Evolutionary conservation across 2,797 vertebrate species (phyloP).

Genomic region (Sebastes iracundus): DNA sequence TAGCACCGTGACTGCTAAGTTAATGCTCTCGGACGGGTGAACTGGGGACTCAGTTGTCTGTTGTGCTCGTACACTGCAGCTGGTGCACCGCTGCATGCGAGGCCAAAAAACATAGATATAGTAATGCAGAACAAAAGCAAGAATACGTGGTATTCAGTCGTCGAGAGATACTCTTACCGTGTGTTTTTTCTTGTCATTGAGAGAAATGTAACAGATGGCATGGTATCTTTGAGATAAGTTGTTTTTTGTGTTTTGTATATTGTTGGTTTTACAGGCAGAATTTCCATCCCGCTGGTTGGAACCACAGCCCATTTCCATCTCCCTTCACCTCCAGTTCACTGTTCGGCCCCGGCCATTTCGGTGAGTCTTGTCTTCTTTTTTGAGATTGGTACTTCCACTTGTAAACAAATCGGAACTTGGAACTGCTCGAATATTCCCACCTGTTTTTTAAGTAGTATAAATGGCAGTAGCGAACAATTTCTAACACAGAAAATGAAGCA

Average conservation of each 20-base stretch:
- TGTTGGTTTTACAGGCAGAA: conserved; percentile 49
- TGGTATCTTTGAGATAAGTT: background rate
- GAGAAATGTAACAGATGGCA: background rate
- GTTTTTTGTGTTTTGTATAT: background rate
- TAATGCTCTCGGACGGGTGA: too few species aligned
- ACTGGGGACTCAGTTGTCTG: too few species aligned
- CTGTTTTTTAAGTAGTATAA: background rate
- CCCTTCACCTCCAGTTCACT: conserved; percentile 79
- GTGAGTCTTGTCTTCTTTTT: conserved; percentile 79
- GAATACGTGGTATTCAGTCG: background rate
- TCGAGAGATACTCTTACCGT: background rate
- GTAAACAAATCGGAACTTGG: background rate
- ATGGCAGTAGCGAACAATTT: background rate
- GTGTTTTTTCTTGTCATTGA: background rate
- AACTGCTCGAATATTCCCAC: background rate
- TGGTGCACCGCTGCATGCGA: too few species aligned
- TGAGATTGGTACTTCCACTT: background rate
- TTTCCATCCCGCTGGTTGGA: conserved; percentile 58
- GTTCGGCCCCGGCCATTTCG: conserved; percentile 85
- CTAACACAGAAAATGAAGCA: background rate
- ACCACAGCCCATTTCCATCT: conserved; percentile 72
- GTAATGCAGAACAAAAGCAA: background rate
- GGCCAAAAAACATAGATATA: background rate
- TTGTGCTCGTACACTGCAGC: too few species aligned
- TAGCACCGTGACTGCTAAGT: accelerated